Percentiles rank a stretch among this genome's conserved stretches.
Conservation (phyloP, 2,888 invertebrate species). For the Holacanthella duospinosa region DNA sequence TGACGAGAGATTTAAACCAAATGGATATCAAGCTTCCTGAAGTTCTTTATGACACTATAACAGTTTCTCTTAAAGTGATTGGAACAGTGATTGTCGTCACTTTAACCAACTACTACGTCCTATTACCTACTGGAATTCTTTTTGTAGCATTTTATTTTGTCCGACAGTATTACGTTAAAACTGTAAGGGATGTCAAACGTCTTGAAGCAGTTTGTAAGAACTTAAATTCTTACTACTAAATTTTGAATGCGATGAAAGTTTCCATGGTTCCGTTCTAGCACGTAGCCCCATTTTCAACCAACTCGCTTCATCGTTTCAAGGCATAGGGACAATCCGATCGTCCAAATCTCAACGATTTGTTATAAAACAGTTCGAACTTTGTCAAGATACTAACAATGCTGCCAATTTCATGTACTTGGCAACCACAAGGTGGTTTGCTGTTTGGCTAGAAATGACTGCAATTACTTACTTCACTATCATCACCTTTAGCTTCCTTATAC, state of each 20-base stretch:
- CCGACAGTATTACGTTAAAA: conserved; percentile 43
- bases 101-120: conserved; percentile 42
- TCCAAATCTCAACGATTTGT: not conserved
- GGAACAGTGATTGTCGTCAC: conserved; percentile 45
- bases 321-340: conserved; percentile 5
- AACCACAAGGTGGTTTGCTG: conserved; percentile 79
- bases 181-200: conserved; percentile 45
- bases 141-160: conserved; percentile 42
- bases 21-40: conserved; percentile 62
- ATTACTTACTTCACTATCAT: conserved; percentile 74
- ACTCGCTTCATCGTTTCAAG: conserved; percentile 1
- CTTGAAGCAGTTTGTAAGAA: conserved; percentile 47
- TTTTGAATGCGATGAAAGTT: not conserved
- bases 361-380: not conserved
- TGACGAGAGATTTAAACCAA: conserved; percentile 72
- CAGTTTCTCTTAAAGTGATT: conserved; percentile 44
- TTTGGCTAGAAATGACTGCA: conserved; percentile 80
- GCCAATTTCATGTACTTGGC: not conserved
- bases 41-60: conserved; percentile 51
- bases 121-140: conserved; percentile 42
- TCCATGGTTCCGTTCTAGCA: not conserved
- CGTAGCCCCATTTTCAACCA: conserved; percentile 11
- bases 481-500: conserved; percentile 69
- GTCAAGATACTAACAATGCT: not conserved
- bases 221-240: too few species aligned